Percentiles rank a stretch among this genome's conserved stretches.
Conservation (phyloP, 2,797 vertebrate species). For the Myotis planiceps region DNA sequence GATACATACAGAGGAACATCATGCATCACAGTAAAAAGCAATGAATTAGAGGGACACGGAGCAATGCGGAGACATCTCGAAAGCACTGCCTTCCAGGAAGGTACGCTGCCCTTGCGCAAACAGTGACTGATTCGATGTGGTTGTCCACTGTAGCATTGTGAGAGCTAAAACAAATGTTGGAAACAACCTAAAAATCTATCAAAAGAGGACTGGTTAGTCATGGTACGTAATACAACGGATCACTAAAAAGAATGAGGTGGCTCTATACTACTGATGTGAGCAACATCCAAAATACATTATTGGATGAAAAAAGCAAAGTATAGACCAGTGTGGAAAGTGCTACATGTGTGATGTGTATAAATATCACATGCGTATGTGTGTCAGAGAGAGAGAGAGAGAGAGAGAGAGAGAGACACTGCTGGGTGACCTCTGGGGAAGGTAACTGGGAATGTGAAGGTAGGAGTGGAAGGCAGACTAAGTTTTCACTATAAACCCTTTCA, state of each 20-base stretch:
- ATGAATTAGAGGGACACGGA: background rate
- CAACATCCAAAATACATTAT: background rate
- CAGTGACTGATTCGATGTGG: background rate
- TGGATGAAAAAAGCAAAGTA: background rate
- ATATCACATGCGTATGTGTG: fast-evolving
- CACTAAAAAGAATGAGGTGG: background rate
- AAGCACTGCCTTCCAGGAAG: background rate
- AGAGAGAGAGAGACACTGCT: background rate
- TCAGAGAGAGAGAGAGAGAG: no score
- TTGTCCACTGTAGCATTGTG: fast-evolving
- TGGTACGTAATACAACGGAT: background rate
- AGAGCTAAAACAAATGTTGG: background rate
- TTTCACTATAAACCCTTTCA: background rate
- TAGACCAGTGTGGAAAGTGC: background rate
- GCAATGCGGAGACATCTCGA: background rate
- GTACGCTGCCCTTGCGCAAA: no score
- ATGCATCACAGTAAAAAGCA: background rate
- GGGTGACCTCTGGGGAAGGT: background rate
- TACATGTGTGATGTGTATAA: background rate
- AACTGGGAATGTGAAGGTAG: background rate
- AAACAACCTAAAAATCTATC: background rate
- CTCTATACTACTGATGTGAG: background rate
- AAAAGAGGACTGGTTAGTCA: background rate
- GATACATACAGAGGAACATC: background rate
- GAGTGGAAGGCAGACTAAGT: background rate